Evolutionary conservation across 2,797 vertebrate species (phyloP).

Genomic region (Borostomias antarcticus): DNA sequence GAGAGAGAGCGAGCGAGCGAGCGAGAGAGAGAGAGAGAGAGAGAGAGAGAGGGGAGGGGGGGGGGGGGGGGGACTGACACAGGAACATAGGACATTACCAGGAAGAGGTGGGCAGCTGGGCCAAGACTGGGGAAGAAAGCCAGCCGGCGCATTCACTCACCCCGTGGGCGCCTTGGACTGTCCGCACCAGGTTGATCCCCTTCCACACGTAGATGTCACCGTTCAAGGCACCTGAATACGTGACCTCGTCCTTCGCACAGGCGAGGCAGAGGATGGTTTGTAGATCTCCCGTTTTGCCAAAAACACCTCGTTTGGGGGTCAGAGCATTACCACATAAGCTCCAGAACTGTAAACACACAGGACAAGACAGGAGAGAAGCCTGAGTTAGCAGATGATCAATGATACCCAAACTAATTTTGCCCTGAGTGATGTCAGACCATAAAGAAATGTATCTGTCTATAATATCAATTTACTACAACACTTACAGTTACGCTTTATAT

Average conservation of each 20-base stretch:
- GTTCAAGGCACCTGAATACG: slow-evolving; percentile 95
- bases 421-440: slow-evolving; percentile 57
- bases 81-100: background rate
- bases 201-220: slow-evolving; percentile 99
- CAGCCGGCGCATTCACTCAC: slow-evolving; percentile 76
- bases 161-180: slow-evolving; percentile 94
- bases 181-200: slow-evolving; percentile 91
- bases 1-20: no score
- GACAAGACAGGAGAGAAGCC: slow-evolving; percentile 45
- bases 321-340: slow-evolving; percentile 96
- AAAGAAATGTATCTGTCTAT: slow-evolving; percentile 46
- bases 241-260: slow-evolving; percentile 94
- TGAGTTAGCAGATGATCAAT: slow-evolving; percentile 49
- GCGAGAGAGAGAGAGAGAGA: no score
- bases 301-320: slow-evolving; percentile 95
- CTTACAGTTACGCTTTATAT: no score
- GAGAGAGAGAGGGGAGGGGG: no score
- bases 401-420: slow-evolving; percentile 62
- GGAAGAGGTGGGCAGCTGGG: background rate
- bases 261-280: slow-evolving; percentile 98
- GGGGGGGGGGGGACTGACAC: background rate
- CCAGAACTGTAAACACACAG: slow-evolving; percentile 90
- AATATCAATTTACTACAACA: no score
- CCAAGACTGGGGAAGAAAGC: background rate
- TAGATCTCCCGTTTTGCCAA: slow-evolving; percentile 97